phyloP scores from a whole-genome alignment of 1,140 invertebrate genomes.

The Drosophila azteca region DNA sequence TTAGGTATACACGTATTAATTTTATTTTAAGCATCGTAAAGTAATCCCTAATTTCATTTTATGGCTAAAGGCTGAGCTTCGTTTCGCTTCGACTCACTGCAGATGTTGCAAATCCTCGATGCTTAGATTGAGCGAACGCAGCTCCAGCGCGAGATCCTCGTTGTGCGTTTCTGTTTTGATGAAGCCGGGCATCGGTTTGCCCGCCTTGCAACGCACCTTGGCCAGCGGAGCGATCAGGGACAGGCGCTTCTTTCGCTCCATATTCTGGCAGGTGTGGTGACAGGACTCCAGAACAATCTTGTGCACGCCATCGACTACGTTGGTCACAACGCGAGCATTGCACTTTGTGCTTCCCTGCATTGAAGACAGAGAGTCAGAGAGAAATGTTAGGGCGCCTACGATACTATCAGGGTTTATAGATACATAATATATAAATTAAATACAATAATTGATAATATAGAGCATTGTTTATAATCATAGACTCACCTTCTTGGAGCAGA shows the following conservation, averaged over 20 bases:
- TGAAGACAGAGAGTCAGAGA: not conserved
- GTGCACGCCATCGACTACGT: slow-evolving; percentile 76
- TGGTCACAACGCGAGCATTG: slow-evolving; percentile 79
- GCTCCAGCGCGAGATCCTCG: slow-evolving; percentile 59
- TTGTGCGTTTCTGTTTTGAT: slow-evolving; percentile 49
- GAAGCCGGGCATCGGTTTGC: slow-evolving; percentile 13
- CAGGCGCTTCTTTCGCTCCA: slow-evolving; percentile 68
- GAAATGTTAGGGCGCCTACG: not conserved
- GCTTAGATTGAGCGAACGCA: slow-evolving; percentile 64
- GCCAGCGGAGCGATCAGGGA: slow-evolving; percentile 9
- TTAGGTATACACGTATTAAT: slow-evolving; percentile 9
- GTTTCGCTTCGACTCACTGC: slow-evolving; percentile 23
- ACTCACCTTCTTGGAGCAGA: slow-evolving; percentile 79
- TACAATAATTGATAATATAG: not conserved
- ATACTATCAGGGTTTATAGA: too few relatives aligned
- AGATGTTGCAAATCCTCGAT: slow-evolving; percentile 65
- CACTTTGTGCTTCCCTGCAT: slow-evolving; percentile 82
- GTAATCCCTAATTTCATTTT: slow-evolving; percentile 36
- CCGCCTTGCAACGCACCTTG: slow-evolving; percentile 18
- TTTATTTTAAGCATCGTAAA: slow-evolving; percentile 42
- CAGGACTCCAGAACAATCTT: slow-evolving; percentile 77
- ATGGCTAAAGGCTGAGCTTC: slow-evolving; percentile 31
- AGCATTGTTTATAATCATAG: too few relatives aligned
- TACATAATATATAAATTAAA: too few relatives aligned
- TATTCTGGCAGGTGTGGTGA: slow-evolving; percentile 73